Conservation (phyloP, 2,888 invertebrate species). For the Epirrhoe tristata region DNA sequence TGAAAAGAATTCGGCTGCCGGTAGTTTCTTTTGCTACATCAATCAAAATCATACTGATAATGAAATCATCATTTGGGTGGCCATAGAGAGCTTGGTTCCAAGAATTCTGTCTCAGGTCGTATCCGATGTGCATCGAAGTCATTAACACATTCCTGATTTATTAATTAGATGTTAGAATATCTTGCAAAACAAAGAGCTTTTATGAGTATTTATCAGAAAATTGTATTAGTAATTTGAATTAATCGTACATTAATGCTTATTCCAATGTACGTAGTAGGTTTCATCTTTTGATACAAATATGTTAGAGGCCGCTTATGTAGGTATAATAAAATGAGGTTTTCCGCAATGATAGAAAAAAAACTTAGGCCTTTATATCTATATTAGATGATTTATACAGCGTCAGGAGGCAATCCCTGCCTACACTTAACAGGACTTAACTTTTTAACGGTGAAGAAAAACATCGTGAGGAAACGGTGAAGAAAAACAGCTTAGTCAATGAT, state of each 20-base stretch:
- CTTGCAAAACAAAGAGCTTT: conserved; percentile 26
- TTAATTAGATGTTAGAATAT: conserved; percentile 74
- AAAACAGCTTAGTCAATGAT: no score
- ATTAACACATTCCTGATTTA: conserved; percentile 85
- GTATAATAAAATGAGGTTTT: no score
- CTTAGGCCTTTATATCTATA: no score
- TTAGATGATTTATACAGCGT: no score
- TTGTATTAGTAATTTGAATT: neutral
- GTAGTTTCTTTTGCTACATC: conserved; percentile 81
- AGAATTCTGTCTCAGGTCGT: conserved; percentile 67
- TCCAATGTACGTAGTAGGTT: no score
- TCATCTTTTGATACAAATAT: no score
- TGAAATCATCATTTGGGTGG: conserved; percentile 86
- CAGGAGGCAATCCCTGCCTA: no score
- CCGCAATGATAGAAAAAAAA: no score
- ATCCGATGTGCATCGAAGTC: conserved; percentile 66
- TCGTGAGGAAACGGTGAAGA: no score
- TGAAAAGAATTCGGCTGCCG: conserved; percentile 78
- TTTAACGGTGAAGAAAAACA: no score
- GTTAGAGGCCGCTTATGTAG: no score
- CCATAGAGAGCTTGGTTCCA: conserved; percentile 78
- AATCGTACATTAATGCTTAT: neutral
- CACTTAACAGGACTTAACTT: no score
- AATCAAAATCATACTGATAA: conserved; percentile 86
- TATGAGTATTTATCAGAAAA: neutral